phyloP scores from a whole-genome alignment of 2,888 invertebrate species.

The Agrotis clavis region DNA sequence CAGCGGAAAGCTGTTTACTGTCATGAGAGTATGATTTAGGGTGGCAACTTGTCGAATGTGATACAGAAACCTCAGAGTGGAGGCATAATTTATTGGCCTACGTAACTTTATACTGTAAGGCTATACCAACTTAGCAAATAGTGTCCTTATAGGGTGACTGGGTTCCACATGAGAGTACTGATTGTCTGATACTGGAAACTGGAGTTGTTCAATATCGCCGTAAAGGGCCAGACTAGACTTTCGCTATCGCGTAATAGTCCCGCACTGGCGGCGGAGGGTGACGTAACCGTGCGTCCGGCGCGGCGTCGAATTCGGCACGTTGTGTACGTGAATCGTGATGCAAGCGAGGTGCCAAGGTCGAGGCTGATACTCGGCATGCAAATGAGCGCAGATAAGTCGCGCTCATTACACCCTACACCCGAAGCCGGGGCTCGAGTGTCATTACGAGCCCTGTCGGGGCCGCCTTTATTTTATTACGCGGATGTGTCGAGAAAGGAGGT shows the following conservation, averaged over 20 bases:
- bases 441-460: slow-evolving; percentile 83
- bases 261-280: slow-evolving; percentile 61
- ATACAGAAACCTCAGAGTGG: slow-evolving; percentile 30
- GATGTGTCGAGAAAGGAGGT: slow-evolving; percentile 87
- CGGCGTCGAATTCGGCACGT: slow-evolving; percentile 74
- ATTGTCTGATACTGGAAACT: slow-evolving; percentile 35
- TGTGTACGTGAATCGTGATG: slow-evolving; percentile 74
- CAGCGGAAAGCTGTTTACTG: slow-evolving; percentile 43
- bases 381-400: slow-evolving; percentile 88
- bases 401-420: slow-evolving; percentile 86
- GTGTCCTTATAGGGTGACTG: slow-evolving; percentile 39
- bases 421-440: slow-evolving; percentile 78
- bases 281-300: slow-evolving; percentile 72
- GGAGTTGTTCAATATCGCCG: slow-evolving; percentile 56
- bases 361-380: slow-evolving; percentile 86
- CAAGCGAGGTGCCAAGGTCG: slow-evolving; percentile 88
- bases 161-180: slow-evolving; percentile 29
- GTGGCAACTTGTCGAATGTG: slow-evolving; percentile 28
- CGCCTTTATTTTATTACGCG: slow-evolving; percentile 86
- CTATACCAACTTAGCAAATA: slow-evolving; percentile 36
- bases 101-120: slow-evolving; percentile 29
- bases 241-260: slow-evolving; percentile 70
- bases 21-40: slow-evolving; percentile 40
- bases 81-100: slow-evolving; percentile 40
- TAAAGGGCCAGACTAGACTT: slow-evolving; percentile 68